Percentiles rank a stretch among this genome's conserved stretches.
Evolutionary conservation across 2,797 vertebrate species (phyloP).

Genomic region (Heteromormyrus szaboi): DNA sequence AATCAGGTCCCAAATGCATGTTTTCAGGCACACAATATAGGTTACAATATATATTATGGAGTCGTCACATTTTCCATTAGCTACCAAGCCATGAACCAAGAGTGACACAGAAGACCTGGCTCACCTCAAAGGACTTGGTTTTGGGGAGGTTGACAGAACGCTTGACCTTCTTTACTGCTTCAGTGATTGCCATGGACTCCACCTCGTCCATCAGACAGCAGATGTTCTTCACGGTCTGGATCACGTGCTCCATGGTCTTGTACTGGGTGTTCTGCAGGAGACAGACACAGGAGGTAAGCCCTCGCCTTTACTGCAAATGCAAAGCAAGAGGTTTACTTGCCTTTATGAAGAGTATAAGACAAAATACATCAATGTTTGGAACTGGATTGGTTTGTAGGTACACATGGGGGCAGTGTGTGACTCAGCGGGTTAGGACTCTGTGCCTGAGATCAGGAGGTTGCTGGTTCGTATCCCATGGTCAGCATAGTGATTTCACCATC

Average conservation of each 20-base stretch:
- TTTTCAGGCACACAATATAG: constrained; percentile 17
- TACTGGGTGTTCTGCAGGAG: constrained; percentile 68
- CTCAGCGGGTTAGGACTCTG: background rate
- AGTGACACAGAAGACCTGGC: background rate
- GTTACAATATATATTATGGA: background rate
- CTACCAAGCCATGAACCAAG: constrained; percentile 15
- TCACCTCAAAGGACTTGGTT: constrained; percentile 76
- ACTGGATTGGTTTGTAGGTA: background rate
- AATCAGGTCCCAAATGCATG: background rate
- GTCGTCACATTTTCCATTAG: constrained; percentile 18
- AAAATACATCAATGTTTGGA: background rate
- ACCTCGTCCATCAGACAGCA: constrained; percentile 84
- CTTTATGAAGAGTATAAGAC: background rate
- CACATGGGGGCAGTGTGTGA: background rate
- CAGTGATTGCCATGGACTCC: constrained; percentile 79
- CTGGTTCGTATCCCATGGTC: background rate
- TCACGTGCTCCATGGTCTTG: constrained; percentile 77
- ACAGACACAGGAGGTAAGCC: constrained; percentile 33
- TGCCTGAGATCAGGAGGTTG: background rate
- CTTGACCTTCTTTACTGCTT: constrained; percentile 78
- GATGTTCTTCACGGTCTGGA: constrained; percentile 84
- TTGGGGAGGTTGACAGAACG: constrained; percentile 79
- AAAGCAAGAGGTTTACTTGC: background rate
- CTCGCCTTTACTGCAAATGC: background rate
- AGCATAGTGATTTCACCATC: background rate